Conservation (phyloP, 2,888 invertebrate species). For the Dilophus febrilis region DNA sequence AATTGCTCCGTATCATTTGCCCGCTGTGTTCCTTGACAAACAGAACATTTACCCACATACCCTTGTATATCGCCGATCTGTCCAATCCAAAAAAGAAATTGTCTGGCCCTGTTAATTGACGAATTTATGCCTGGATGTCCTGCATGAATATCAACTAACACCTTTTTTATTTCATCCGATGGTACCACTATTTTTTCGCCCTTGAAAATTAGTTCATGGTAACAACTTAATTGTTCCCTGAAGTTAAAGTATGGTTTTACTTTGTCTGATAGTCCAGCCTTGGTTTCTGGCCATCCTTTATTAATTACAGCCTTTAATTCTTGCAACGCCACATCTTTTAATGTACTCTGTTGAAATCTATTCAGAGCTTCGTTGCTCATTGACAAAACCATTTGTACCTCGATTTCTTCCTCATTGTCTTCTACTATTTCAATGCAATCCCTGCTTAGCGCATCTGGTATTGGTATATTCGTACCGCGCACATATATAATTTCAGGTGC, state of each 20-base stretch:
- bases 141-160: not conserved
- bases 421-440: constrained; percentile 4
- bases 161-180: too few species aligned
- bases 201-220: constrained; percentile 1
- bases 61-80: not conserved
- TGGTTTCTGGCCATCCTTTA: not conserved
- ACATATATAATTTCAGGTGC: constrained; percentile 10
- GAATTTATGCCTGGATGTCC: constrained; percentile 1
- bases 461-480: constrained; percentile 12
- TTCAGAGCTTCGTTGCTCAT: not conserved
- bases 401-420: not conserved
- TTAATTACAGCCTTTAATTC: not conserved
- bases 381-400: not conserved
- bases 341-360: not conserved
- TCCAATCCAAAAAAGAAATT: not conserved
- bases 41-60: not conserved
- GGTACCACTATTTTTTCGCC: too few species aligned
- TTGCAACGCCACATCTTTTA: too few species aligned
- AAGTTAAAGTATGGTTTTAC: not conserved
- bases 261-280: not conserved
- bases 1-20: not conserved
- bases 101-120: not conserved
- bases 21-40: not conserved
- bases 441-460: constrained; percentile 8
- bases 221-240: not conserved